These are phyloP conservation scores for Styela clava DNA, from an alignment of 23 tunicate species.

Conservation along the genomic window DNA sequence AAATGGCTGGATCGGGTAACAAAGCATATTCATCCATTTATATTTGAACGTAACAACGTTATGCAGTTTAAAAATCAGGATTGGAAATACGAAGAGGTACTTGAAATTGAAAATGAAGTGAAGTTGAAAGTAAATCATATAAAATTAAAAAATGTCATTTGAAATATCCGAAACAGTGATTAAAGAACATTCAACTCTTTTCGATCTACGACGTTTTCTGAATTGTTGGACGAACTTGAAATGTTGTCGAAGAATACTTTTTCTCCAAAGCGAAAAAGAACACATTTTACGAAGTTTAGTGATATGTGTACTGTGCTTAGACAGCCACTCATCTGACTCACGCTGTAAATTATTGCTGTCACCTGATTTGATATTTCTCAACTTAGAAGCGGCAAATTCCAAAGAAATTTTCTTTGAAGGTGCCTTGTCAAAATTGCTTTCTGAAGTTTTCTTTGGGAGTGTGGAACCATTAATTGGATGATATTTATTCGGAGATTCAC, in stretches of 20 bases:
- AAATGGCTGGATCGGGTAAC: no score
- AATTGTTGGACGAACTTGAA: background rate
- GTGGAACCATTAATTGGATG: background rate
- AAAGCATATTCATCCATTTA: no score
- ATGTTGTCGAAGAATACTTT: background rate
- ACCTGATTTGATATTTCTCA: background rate
- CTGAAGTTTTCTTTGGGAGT: background rate
- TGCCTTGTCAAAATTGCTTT: background rate
- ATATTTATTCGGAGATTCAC: background rate
- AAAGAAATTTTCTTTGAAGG: background rate
- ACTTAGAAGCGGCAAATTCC: background rate
- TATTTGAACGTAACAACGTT: no score
- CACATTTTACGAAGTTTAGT: background rate
- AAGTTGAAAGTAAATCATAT: no score
- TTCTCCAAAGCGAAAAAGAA: background rate
- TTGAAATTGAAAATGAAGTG: no score
- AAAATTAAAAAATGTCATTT: no score
- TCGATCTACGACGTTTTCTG: background rate
- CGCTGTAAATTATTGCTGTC: background rate
- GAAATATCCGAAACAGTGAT: background rate
- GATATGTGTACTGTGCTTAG: background rate
- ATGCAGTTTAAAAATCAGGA: no score
- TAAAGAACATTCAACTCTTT: background rate
- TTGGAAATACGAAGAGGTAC: no score
- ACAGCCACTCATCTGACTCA: background rate